These are phyloP conservation scores for Drosophila ohnishii DNA, from an alignment of 1,140 invertebrate species.

Conservation along the genomic window DNA sequence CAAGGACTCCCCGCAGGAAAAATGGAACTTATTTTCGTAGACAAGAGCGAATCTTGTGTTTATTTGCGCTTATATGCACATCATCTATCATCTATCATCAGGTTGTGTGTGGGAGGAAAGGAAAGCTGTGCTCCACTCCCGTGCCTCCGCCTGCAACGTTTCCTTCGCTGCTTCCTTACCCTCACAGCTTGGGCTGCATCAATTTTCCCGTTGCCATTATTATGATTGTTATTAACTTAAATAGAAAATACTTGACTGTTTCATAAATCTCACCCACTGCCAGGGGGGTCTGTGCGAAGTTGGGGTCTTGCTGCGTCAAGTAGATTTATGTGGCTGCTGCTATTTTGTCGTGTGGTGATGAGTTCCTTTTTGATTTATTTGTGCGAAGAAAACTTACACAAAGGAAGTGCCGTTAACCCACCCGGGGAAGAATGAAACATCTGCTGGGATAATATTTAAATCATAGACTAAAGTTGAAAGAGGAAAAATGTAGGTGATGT, in stretches of 20 bases:
- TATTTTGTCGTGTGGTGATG: conserved; percentile 59
- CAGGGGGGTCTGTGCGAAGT: conserved; percentile 13
- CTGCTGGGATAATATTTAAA: conserved; percentile 41
- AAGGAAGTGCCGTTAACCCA: conserved; percentile 23
- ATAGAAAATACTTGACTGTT: conserved; percentile 82
- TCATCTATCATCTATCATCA: conserved; percentile 73
- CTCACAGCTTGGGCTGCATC: conserved; percentile 53
- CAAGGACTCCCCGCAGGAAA: conserved; percentile 38
- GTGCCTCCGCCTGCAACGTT: neutral
- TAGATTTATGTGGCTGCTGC: conserved; percentile 67
- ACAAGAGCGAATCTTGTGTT: conserved; percentile 69
- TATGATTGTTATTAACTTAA: conserved; percentile 82
- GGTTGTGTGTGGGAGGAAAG: conserved; percentile 9
- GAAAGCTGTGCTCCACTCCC: neutral
- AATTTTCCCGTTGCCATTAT: conserved; percentile 79
- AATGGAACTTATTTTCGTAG: conserved; percentile 56
- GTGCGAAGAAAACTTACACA: conserved; percentile 15
- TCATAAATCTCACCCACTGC: conserved; percentile 70
- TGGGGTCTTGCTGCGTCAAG: conserved; percentile 62
- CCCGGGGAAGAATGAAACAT: conserved; percentile 16
- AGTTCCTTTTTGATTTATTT: conserved; percentile 66
- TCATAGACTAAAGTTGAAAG: neutral
- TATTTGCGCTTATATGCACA: conserved; percentile 80
- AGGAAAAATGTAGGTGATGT: neutral
- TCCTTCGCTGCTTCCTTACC: conserved; percentile 2